Evolutionary conservation across 2,797 vertebrate genomes (phyloP), one percentile per base, ranked within the genome.

Genomic region (Spea hammondii): DNA sequence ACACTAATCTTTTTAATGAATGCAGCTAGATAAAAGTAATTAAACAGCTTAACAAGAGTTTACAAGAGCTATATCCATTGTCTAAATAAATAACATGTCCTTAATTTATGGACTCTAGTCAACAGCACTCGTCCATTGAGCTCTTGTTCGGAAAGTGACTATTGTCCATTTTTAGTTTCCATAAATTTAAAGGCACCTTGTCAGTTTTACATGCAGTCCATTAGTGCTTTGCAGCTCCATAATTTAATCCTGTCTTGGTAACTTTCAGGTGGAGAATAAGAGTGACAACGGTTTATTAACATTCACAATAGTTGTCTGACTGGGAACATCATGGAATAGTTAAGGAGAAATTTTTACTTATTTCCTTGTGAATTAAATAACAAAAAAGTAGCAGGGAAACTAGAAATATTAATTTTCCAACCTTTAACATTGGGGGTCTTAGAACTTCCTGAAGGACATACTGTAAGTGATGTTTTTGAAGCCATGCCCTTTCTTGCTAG

Each of bases 1-100:
- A 77, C 49, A 74, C 74, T 82, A 82, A 82, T 72, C 79, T 77
- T 46, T 74, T 73, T 77, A 82, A 82, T 82, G 64, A 82, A 77
- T 73, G 70, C 70, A 69, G 54, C 44, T 74, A 82, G 73, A 82
- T 73, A 82, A 82, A 82, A 77, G 74, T 72, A 82, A 72, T 82
- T 82, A 69, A 74, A 65, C 13, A 69, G 70, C 74, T 77, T 77
- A 77, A 51, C n/a, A 57, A 65, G 47, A 77, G 17, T 57, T n/a
- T 76, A 60, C 51, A 70, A 46, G 53, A 60, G 68, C 51, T 32
- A 49, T 66, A 17, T 17, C 7, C 53, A 57, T 71, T 50, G 13
- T 72, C 53, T 65, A 72, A 80, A 76, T 59, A 77, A 81, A 81
- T 67, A 76, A 46, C 74, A 68, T 80, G 79, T 72, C 77, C 60